phyloP scores from a whole-genome alignment of 2,113 vertebrate species.

The Symphodus melops region DNA sequence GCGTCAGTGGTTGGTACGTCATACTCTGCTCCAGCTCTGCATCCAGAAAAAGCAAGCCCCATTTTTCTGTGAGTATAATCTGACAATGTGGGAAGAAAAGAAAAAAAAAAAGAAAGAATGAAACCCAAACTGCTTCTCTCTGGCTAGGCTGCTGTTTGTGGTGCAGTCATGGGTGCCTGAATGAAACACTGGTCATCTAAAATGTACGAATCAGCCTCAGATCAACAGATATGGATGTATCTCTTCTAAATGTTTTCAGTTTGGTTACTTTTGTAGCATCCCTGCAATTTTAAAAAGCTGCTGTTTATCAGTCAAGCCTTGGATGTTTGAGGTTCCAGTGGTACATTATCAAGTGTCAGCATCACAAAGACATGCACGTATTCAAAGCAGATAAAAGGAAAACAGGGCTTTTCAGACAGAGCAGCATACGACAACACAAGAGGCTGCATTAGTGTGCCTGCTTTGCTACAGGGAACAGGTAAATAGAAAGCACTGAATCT shows the following conservation, averaged over 20 bases:
- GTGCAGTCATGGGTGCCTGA: not conserved
- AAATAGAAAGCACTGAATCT: not conserved
- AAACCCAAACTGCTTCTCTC: not conserved
- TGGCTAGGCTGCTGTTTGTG: not conserved
- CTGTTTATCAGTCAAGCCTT: not conserved
- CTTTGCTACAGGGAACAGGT: constrained; percentile 2
- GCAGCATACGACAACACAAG: not conserved
- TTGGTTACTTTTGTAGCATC: not conserved
- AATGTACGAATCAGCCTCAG: not conserved
- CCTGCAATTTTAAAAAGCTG: too few relatives aligned
- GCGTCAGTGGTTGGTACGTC: not conserved
- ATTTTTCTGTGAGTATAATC: constrained; percentile 18
- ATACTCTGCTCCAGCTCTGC: not conserved
- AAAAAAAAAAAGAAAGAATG: not conserved
- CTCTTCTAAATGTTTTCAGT: not conserved
- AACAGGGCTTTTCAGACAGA: not conserved
- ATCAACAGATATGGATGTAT: not conserved
- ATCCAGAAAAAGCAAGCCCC: constrained; percentile 7
- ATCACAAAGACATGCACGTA: not conserved
- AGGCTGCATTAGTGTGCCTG: not conserved
- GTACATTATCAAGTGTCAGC: constrained; percentile 7
- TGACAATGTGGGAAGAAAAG: constrained; percentile 14
- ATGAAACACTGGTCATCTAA: not conserved
- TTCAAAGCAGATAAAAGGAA: constrained; percentile 25
- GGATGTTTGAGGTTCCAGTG: constrained; percentile 1